Base-by-base conservation (phyloP, 2,888 invertebrate genomes). In the Auanema sp. region DNA sequence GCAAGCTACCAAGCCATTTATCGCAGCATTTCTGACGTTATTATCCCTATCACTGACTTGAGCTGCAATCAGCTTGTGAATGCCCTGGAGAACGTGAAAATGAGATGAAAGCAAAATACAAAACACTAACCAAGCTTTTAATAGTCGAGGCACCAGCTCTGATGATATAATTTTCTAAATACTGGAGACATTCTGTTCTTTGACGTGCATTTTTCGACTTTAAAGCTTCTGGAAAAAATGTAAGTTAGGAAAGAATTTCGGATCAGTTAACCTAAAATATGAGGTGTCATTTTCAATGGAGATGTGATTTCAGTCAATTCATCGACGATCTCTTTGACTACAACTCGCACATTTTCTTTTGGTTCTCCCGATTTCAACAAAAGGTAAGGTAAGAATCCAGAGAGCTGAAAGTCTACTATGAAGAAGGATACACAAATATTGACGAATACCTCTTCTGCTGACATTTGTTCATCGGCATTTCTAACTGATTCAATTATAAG, bases 161-260 rank as follows among this genome's bases (percentile, higher is more conserved):
- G 1, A 54, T 25, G 21, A 76, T 91, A 24, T 88, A 87, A 44
- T 92, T 88, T 0, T 94, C 94, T 81, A 97, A 88, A 84, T 94
- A 92, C 78, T 95, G 95, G 61, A 98, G 87, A 84, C 97, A 96
- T 85, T 96, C 97, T 86, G 94, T 91, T 81, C 96, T 89, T 84
- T 96, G 96, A 49, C 96, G 89, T 0, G 96, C 92, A 85, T 96
- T 97, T 85, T 98, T 98, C 0, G 95, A 93, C 83, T 94, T 93
- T 14, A 96, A 86, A 1, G 95, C 97, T 77, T 97, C 96, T 65
- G 52, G 43, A 69, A 64, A 41, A 8, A 55, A 43, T 40, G 14
- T n/a, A n/a, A n/a, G 51, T 50, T 51, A 12, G 1, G n/a, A 41
- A 11, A 21, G 18, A 47, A 21, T 5, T 47, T 5, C 3, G 47